phyloP scores from a whole-genome alignment of 2,888 invertebrate genomes.

The Acanthosepion esculentum region DNA sequence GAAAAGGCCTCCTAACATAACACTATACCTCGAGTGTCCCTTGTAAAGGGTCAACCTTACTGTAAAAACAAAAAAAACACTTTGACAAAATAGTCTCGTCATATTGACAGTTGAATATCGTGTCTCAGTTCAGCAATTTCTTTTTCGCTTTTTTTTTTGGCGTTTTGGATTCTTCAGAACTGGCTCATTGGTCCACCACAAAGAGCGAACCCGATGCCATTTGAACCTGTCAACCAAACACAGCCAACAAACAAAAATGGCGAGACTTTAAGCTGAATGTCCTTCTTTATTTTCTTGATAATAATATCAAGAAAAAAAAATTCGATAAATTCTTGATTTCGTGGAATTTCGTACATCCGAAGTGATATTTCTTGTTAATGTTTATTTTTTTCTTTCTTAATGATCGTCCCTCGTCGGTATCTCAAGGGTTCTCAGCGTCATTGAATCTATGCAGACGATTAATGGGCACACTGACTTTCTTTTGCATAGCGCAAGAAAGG shows the following conservation, averaged over 20 bases:
- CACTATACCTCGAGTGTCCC: too few relatives aligned
- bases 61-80: too few relatives aligned
- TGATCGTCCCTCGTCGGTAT: neutral
- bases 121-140: too few relatives aligned
- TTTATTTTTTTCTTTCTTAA: neutral
- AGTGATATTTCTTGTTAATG: too few relatives aligned
- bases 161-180: too few relatives aligned
- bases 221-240: neutral
- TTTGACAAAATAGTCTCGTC: too few relatives aligned
- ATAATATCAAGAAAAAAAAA: neutral
- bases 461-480: neutral
- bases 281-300: neutral
- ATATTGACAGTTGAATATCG: too few relatives aligned
- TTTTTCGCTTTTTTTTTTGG: too few relatives aligned
- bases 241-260: neutral
- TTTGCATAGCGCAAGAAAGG: neutral
- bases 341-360: neutral
- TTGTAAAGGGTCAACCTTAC: too few relatives aligned
- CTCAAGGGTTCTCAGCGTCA: neutral
- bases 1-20: too few relatives aligned
- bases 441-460: neutral
- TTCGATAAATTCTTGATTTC: neutral
- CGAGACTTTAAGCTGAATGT: neutral
- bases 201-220: neutral
- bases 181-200: too few relatives aligned